Base-by-base conservation (phyloP, 2,113 vertebrate genomes). In the Pao palembangensis region DNA sequence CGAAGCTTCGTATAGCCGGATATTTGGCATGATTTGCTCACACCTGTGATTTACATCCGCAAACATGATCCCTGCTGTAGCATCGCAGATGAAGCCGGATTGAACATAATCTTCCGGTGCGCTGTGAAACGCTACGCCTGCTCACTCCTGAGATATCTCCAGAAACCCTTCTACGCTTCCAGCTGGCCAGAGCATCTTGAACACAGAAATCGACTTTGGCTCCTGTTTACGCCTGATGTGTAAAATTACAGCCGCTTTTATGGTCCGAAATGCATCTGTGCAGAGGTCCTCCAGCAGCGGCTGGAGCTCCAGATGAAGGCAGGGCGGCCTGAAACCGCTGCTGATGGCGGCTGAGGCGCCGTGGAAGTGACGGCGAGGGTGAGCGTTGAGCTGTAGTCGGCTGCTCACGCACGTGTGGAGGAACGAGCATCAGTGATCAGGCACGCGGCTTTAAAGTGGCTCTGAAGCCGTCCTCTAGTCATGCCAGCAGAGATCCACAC, bases 181-280 rank as follows among this genome's bases (percentile, higher is more conserved):
- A 18, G 17, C 42, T 61, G 54, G 48, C 58, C 63, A 58, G 13
- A 58, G 44, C 46, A 17, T 28, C 55, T 61, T 61, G 64, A 19
- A 53, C 54, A 25, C n/a, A n/a, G 34, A 51, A 61, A 71, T 71
- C 4, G 6, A 52, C 59, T 56, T 59, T 48, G 49, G 46, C 58
- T 59, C 13, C 41, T 48, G 38, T 61, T 55, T 8, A 55, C 19
- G 43, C 5, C 6, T 51, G 51, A 65, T 15, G 41, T 73, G 25
- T 46, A 58, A 76, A 51, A 63, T 63, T 51, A 20, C 48, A 4
- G 0, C 15, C 8, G 48, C 34, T 8, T 61, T 64, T 68, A 51
- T 34, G 25, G 41, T 64, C 58, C 54, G 14, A 47, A 67, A 43
- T 31, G n/a, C 17, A 44, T 52, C 19, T 28, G n/a, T 52, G 48